phyloP scores from a whole-genome alignment of 2,113 vertebrate genomes.

The Pomatorhinus ruficollis region DNA sequence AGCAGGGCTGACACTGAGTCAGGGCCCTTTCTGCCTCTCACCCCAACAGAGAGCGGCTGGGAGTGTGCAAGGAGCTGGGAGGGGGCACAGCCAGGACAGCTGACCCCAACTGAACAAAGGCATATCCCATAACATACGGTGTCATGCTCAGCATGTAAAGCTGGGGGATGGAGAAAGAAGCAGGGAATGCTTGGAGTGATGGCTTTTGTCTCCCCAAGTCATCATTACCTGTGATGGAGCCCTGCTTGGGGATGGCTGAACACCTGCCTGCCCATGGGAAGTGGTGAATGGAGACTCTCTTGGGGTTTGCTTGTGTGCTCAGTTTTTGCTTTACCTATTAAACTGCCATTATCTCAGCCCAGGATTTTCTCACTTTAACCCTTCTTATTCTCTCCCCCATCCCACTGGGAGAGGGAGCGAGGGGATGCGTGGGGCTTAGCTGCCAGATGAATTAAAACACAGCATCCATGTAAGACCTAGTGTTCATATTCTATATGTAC shows the following conservation, averaged over 20 bases:
- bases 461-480: not conserved
- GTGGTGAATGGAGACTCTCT: not conserved
- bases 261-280: not conserved
- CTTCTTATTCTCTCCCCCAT: not conserved
- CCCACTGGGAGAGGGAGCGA: not conserved
- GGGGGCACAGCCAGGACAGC: fast-evolving
- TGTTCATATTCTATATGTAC: not conserved
- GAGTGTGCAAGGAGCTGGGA: not conserved
- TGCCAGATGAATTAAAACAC: not conserved
- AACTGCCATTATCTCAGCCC: not conserved
- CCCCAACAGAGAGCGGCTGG: fast-evolving
- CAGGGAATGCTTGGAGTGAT: fast-evolving
- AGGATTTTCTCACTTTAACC: not conserved
- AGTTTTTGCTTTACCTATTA: not conserved
- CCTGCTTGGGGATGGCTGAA: not conserved
- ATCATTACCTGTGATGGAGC: fast-evolving
- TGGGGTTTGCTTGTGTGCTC: not conserved
- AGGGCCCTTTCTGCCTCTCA: not conserved
- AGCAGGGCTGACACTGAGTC: not conserved
- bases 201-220: not conserved
- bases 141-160: not conserved
- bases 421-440: not conserved
- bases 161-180: not conserved
- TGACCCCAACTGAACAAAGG: not conserved
- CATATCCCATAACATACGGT: fast-evolving